Base-by-base conservation (phyloP, 2,797 vertebrate genomes). In the Cetoscarus ocellatus region DNA sequence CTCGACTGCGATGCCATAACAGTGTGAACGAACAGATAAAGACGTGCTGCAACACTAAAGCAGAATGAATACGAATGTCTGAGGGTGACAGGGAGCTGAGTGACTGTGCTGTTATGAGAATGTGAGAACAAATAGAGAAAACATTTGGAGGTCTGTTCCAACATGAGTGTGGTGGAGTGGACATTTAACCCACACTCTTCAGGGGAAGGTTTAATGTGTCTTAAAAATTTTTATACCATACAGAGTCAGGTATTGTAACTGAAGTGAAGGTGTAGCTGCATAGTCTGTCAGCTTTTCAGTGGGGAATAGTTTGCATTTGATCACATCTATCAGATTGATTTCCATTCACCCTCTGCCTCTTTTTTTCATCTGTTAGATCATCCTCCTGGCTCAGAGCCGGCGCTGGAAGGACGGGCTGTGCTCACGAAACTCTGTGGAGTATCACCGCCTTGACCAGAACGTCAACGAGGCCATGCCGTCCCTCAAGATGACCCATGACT, bases 391-490 rank as follows among this genome's bases (percentile, higher is more conserved):
- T 58, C 97, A 99, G 90, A 98, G 95, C 82, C 95, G 95, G 1
- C 95, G 96, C 49, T 99, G 98, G 97, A 95, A 95, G 73, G 97
- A 98, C 6, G 79, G 96, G 8, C 86, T 99, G 61, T 99, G 97
- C 82, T 98, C 97, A 0, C 96, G 96, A 73, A 89, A 90, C 84
- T 95, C 92, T 0, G 94, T 96, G 59, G 96, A 96, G 56, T 99
- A 98, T 70, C 97, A 94, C 80, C 95, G 97, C 4, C 91, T 99
- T 57, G 96, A 98, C 91, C 97, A 98, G 77, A 99, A 99, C 11
- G 95, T 98, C 65, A 94, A 96, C 0, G 97, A 98, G 66, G 97
- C 97, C 5, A 98, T 99, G 98, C 97, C 97, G 67, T 98, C 97
- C 65, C 94, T 98, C 67, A 98, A 98, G 88, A 97, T 97, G 89